A percentile compares a stretch with the other conserved stretches of the same genome.
phyloP scores from a whole-genome alignment of 2,888 invertebrate species.

The Dascillus cervinus region DNA sequence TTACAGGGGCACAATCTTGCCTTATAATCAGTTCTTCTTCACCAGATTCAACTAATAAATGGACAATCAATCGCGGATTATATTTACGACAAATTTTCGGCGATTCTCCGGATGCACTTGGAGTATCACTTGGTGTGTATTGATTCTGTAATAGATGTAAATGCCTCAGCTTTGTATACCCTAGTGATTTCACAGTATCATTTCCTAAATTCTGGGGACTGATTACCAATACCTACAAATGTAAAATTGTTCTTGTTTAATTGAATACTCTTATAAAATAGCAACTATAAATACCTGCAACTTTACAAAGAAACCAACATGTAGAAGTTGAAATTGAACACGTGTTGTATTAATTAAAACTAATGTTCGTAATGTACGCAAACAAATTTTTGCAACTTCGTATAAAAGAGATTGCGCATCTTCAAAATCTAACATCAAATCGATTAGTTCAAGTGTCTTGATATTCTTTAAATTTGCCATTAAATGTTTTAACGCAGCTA shows the following conservation, averaged over 20 bases:
- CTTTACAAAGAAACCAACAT: conserved; percentile 68
- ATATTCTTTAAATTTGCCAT: conserved; percentile 59
- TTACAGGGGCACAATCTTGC: conserved; percentile 63
- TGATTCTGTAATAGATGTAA: conserved; percentile 68
- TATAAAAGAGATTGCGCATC: conserved; percentile 66
- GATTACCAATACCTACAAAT: conserved; percentile 50
- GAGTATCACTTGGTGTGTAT: conserved; percentile 52
- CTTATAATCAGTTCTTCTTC: conserved; percentile 54
- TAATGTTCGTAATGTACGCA: conserved; percentile 53
- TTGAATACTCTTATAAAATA: no score
- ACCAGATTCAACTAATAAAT: conserved; percentile 57
- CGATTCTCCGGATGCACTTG: conserved; percentile 43
- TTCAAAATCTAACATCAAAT: conserved; percentile 64
- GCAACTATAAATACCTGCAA: conserved; percentile 47
- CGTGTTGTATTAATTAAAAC: conserved; percentile 69
- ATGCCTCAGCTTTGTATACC: conserved; percentile 56
- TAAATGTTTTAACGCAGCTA: conserved; percentile 58
- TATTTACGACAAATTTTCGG: conserved; percentile 47
- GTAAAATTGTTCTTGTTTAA: neutral
- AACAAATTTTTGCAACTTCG: conserved; percentile 59
- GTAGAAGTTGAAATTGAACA: conserved; percentile 59
- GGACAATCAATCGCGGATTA: conserved; percentile 58
- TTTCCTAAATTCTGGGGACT: conserved; percentile 70
- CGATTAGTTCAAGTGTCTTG: conserved; percentile 57
- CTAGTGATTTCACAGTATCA: conserved; percentile 59